Conservation (phyloP, 2,113 vertebrate species). For the Cinclus cinclus region DNA sequence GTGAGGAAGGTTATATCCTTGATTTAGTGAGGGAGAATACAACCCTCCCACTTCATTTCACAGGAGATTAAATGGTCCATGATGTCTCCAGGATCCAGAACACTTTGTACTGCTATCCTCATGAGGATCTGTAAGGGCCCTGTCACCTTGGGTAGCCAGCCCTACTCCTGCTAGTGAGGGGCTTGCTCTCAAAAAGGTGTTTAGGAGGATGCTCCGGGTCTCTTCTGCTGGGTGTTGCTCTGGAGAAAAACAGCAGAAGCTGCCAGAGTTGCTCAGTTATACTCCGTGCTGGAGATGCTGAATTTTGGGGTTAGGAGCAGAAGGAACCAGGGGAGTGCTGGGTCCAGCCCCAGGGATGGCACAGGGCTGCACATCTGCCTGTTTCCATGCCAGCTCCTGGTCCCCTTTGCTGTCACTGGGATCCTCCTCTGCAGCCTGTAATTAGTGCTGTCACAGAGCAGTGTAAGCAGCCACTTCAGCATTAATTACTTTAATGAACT, state of each 20-base stretch:
- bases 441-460: conserved; percentile 21
- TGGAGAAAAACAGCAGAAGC: background rate
- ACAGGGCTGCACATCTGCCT: background rate
- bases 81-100: background rate
- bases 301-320: background rate
- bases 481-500: conserved; percentile 60
- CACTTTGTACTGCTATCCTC: background rate
- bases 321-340: background rate
- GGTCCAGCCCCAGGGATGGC: rapidly evolving
- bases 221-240: background rate
- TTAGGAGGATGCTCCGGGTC: background rate
- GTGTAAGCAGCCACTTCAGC: conserved; percentile 33
- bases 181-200: background rate
- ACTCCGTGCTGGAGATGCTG: background rate
- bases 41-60: background rate
- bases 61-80: background rate
- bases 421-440: background rate
- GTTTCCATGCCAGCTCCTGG: background rate
- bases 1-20: background rate
- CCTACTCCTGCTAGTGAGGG: rapidly evolving
- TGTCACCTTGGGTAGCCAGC: background rate
- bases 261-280: background rate
- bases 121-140: background rate
- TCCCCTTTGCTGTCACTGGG: background rate
- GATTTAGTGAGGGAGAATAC: background rate